phyloP scores from a whole-genome alignment of 2,113 vertebrate species.

The Triplophysa rosa region DNA sequence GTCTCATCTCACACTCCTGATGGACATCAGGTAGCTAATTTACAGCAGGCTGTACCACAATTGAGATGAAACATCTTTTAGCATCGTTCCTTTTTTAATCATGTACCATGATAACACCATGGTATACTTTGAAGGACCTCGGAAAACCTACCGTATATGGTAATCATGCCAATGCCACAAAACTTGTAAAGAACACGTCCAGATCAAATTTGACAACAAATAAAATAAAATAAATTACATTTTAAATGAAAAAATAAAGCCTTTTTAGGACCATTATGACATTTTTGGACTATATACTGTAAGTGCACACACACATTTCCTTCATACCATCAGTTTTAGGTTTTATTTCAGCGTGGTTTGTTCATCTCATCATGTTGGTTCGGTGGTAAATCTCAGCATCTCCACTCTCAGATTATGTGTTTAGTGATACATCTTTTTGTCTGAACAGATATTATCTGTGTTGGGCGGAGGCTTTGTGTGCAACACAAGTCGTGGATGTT shows the following conservation, averaged over 20 bases:
- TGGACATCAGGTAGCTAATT: background rate
- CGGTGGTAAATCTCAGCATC: constrained; percentile 8
- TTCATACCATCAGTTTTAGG: background rate
- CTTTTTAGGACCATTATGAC: too few relatives aligned
- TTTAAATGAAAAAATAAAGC: too few relatives aligned
- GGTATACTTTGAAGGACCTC: background rate
- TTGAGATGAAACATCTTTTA: background rate
- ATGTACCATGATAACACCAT: background rate
- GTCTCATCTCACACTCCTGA: constrained; percentile 23
- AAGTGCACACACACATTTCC: background rate
- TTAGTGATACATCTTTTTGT: constrained; percentile 7
- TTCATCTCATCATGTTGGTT: constrained; percentile 9
- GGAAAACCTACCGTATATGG: background rate
- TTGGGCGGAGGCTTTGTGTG: constrained; percentile 8
- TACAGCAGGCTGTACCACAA: background rate
- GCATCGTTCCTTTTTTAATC: background rate
- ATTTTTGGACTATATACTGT: too few relatives aligned
- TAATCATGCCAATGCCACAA: background rate
- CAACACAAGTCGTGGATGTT: background rate
- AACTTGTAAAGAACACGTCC: background rate
- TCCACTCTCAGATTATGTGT: constrained; percentile 1
- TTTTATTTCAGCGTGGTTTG: background rate
- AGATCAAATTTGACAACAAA: background rate
- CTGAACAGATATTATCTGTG: constrained; percentile 34
- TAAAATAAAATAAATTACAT: too few relatives aligned